Evolutionary conservation across 2,888 invertebrate genomes (phyloP), one percentile per base, ranked within the genome.

Genomic region (Tachina lurida): DNA sequence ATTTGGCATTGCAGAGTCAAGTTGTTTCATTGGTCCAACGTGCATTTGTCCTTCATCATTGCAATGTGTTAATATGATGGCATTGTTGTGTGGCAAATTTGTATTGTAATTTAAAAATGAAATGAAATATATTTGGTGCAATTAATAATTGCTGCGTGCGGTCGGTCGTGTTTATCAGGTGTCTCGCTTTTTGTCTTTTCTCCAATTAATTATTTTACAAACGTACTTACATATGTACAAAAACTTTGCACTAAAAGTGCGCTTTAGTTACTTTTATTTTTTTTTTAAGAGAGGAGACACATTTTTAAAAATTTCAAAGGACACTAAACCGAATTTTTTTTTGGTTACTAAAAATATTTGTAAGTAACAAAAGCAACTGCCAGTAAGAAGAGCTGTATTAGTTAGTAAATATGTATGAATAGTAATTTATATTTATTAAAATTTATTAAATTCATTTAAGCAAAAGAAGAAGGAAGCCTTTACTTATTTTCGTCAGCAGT

Each of bases 131-230:
- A 78, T 78, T 82, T 77, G 78, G 68, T 49, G 65, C 74, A 82
- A 87, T 87, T 87, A 83, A 87, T 88, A 87, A 88, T 85, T 88
- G 76, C 83, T 88, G 88, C 88, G 88, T 88, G 88, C 87, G 88
- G 88, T 88, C 87, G 88, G 87, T 88, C 86, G 87, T 76, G 80
- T 88, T 87, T 87, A 87, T 88, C 88, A 88, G 88, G 88, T 88
- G 88, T 87, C 75, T 84, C 58, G 13, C 67, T 87, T 84, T 76
- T 80, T 77, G 56, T 82, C 45, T 71, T 74, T 67, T 54, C 1
- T 39, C 41, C 17, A 31, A 4, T 17, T 58, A 19, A 7, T 17
- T 58, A 15, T 31, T 45, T 65, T 54, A 10, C 7, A 49, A 31
- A 45, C 17, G 47, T 31, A 31, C 31, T 31, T 7, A n/a, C n/a